phyloP scores from a whole-genome alignment of 2,113 vertebrate genomes.

The Serilophus lunatus region DNA sequence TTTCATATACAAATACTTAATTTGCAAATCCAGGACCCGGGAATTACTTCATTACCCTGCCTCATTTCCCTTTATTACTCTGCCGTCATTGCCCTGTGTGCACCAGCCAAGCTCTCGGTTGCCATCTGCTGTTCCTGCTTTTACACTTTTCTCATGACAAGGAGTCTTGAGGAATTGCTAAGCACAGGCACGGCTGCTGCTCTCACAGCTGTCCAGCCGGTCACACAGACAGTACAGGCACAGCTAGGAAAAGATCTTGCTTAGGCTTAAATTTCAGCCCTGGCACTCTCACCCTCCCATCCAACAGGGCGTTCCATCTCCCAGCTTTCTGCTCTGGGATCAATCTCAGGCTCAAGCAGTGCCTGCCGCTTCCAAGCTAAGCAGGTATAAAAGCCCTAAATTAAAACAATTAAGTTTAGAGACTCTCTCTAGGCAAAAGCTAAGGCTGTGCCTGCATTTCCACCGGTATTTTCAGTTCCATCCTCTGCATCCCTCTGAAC shows the following conservation, averaged over 20 bases:
- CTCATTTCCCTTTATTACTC: background rate
- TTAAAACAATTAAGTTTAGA: background rate
- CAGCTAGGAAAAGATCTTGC: background rate
- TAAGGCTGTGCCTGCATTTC: background rate
- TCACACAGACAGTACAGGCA: fast-evolving
- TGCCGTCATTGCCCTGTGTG: background rate
- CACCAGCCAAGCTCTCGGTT: constrained; percentile 23
- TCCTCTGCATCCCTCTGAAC: background rate
- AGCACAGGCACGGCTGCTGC: background rate
- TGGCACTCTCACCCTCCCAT: background rate
- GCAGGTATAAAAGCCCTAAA: background rate
- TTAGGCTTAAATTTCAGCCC: background rate
- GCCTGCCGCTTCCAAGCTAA: background rate
- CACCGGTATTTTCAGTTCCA: background rate
- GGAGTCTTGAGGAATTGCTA: too few relatives aligned
- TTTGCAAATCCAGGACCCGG: background rate
- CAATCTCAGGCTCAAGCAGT: background rate
- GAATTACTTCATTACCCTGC: background rate
- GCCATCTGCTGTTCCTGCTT: constrained; percentile 49
- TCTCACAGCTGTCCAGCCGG: background rate
- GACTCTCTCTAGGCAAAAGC: background rate
- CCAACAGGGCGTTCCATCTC: fast-evolving
- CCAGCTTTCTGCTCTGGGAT: background rate
- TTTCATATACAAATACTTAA: background rate
- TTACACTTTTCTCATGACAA: background rate